Percentiles rank a stretch among this genome's conserved stretches.
Conservation (phyloP, 2,888 invertebrate genomes). For the Cerastis leucographa region DNA sequence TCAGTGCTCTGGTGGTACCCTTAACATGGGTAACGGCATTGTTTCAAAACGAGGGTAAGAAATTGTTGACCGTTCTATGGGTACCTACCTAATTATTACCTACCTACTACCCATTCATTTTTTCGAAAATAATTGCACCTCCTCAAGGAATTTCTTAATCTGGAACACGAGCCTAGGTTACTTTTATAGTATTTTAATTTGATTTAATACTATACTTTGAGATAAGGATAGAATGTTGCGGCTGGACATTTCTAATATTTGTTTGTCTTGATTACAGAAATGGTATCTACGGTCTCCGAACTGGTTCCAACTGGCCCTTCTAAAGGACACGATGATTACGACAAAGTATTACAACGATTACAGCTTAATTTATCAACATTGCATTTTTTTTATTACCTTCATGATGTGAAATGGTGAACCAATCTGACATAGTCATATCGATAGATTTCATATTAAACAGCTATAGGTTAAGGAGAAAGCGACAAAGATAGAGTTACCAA, state of each 20-base stretch:
- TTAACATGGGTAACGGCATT: conserved; percentile 40
- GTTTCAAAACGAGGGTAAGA: conserved; percentile 41
- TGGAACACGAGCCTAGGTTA: neutral
- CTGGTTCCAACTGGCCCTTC: conserved; percentile 38
- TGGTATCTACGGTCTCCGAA: conserved; percentile 41
- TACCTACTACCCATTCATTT: neutral
- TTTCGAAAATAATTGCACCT: neutral
- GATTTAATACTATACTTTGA: neutral
- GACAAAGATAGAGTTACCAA: neutral
- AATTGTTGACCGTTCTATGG: no score
- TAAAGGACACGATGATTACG: conserved; percentile 17
- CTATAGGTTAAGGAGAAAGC: neutral
- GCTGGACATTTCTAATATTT: neutral
- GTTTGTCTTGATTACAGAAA: conserved; percentile 39
- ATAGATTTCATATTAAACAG: neutral
- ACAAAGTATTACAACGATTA: conserved; percentile 26
- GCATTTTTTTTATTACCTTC: neutral
- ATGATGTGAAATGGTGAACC: neutral
- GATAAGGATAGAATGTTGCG: neutral
- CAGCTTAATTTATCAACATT: conserved; percentile 34
- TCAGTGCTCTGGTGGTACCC: conserved; percentile 16
- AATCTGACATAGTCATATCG: neutral
- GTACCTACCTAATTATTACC: no score
- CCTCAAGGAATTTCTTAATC: neutral
- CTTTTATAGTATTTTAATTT: neutral